phyloP scores from a whole-genome alignment of 2,888 invertebrate species.

The Masnerella sp. region DNA sequence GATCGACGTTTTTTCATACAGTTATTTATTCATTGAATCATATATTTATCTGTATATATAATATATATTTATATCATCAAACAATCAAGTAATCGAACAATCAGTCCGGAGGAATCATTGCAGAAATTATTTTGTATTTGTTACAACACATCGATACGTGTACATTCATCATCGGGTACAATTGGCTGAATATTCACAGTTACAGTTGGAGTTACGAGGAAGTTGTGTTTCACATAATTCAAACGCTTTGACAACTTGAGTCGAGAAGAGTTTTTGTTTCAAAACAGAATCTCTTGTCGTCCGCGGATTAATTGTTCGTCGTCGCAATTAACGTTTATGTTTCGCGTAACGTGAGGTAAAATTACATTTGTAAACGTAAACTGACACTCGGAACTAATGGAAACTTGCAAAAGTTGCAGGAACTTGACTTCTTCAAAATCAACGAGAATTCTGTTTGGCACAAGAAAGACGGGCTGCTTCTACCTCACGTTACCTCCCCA shows the following conservation, averaged over 20 bases:
- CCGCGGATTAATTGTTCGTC: conserved; percentile 6
- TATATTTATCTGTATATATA: conserved; percentile 9
- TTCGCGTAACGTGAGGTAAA: conserved; percentile 21
- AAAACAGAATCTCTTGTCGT: conserved; percentile 19
- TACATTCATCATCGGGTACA: conserved; percentile 71
- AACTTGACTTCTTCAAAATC: neutral
- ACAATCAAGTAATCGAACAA: conserved; percentile 30
- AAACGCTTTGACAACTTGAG: conserved; percentile 42
- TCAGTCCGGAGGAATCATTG: conserved; percentile 31
- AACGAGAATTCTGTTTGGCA: neutral
- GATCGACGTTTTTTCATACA: conserved; percentile 25
- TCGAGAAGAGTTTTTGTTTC: conserved; percentile 25
- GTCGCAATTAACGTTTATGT: conserved; percentile 5
- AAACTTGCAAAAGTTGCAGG: neutral
- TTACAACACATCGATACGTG: conserved; percentile 68
- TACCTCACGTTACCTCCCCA: conserved; percentile 17
- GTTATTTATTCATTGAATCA: neutral
- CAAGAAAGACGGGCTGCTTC: neutral
- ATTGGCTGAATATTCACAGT: conserved; percentile 56
- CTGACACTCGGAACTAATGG: too few relatives aligned
- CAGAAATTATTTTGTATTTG: conserved; percentile 63
- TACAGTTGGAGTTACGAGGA: conserved; percentile 49
- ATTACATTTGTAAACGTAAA: too few relatives aligned
- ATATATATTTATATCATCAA: conserved; percentile 24
- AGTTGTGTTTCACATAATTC: conserved; percentile 35